phyloP scores from a whole-genome alignment of 2,888 invertebrate species.

The Epirrhoe tristata region DNA sequence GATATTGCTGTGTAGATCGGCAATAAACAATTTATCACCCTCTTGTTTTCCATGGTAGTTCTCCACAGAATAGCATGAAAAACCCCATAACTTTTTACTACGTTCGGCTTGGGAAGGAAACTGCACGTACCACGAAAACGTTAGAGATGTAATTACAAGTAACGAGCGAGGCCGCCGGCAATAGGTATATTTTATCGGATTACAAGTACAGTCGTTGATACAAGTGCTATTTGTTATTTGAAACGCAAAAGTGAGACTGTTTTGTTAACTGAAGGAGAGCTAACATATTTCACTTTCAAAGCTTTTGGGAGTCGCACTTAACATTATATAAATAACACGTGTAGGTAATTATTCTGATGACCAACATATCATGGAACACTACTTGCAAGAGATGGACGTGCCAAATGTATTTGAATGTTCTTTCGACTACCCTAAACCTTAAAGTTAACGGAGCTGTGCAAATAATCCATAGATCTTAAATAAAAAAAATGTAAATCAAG shows the following conservation, averaged over 20 bases:
- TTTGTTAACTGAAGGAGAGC: too few species aligned
- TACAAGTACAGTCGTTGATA: constrained; percentile 54
- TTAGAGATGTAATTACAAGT: constrained; percentile 70
- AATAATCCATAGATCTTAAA: too few species aligned
- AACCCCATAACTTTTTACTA: constrained; percentile 44
- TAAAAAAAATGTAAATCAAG: too few species aligned
- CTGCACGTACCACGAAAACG: constrained; percentile 51
- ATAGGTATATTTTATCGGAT: constrained; percentile 79
- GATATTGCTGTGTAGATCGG: background rate
- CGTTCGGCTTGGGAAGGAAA: constrained; percentile 40
- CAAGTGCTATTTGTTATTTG: constrained; percentile 20
- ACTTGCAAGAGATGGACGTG: too few species aligned
- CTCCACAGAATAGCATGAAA: constrained; percentile 19
- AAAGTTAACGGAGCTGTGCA: too few species aligned
- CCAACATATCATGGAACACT: too few species aligned
- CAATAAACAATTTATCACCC: background rate
- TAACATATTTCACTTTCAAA: background rate
- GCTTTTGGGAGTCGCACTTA: background rate
- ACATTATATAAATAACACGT: too few species aligned
- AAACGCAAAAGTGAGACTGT: background rate
- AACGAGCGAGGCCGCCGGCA: constrained; percentile 64
- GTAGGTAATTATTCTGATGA: too few species aligned
- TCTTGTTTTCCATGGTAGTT: constrained; percentile 16
- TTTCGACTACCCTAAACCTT: too few species aligned
- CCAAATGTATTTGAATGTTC: too few species aligned